Base-by-base conservation (phyloP, 2,888 invertebrate genomes). In the Hymenopus coronatus region DNA sequence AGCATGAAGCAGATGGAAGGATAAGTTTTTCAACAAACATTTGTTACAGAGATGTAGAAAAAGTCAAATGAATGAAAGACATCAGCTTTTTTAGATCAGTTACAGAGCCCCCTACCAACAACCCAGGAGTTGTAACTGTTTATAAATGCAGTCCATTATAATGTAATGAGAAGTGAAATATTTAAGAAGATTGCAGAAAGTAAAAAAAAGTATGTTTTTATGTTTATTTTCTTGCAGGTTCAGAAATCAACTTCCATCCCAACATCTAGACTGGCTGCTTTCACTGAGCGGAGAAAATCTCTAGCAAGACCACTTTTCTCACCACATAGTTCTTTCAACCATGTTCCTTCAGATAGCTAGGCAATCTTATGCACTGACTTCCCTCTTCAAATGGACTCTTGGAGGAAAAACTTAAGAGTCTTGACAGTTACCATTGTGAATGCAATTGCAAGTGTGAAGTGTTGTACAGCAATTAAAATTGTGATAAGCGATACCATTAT, bases 231-330 rank as follows among this genome's bases (percentile, higher is more conserved):
- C 27, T 90, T 90, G 20, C 90, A 93, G 93, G 91, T 93, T 90
- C 91, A 92, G 40, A 92, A 92, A 91, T 87, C 84, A 54, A 82
- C 87, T 88, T 84, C 92, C 46, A 93, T 94, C 89, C 92, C 93
- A 28, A 93, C 93, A 28, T 91, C 92, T 28, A 92, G 93, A 85
- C 91, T 94, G 85, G 92, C 92, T 90, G 93, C 93, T 7, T 94
- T 94, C 90, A 93, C 93, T 92, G 92, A 92, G 90, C 92, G 94
- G 88, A 89, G 90, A 82, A 89, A 90, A 46, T 88, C 89, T 20
- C 85, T 90, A n/a, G 88, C 90, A 54, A 84, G 90, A 15, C 90
- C 90, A 28, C 46, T 89, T 28, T 83, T 87, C 87, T 27, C 87
- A 33, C 82, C 87, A n/a, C 81, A 82, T 82, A 70, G 25, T 20